Percentiles rank a stretch among this genome's conserved stretches.
Evolutionary conservation across 2,797 vertebrate genomes (phyloP).

Genomic region (Aplochiton taeniatus): DNA sequence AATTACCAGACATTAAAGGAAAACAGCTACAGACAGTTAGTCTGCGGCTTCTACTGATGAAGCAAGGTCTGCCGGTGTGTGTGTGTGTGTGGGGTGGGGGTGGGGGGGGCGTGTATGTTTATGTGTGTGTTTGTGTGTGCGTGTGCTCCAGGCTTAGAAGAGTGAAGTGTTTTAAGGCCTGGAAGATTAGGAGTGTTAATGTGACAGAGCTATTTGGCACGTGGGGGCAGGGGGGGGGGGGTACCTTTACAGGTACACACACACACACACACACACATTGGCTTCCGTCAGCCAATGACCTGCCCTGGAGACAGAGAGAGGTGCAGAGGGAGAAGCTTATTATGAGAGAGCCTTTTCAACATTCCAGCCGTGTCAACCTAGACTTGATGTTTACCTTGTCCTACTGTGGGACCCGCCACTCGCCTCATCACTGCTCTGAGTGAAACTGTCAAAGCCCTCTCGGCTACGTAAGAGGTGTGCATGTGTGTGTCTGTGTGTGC

Average conservation of each 20-base stretch:
- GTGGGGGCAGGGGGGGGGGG: slow-evolving; percentile 36
- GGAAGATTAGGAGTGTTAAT: slow-evolving; percentile 48
- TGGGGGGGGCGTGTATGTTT: not conserved
- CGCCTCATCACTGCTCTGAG: no score
- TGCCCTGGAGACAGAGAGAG: not conserved
- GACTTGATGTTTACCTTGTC: slow-evolving; percentile 55
- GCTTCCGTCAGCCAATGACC: no score
- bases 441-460: no score
- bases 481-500: not conserved
- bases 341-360: slow-evolving; percentile 81
- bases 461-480: not conserved
- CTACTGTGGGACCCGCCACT: no score
- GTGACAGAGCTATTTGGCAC: slow-evolving; percentile 49
- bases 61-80: slow-evolving; percentile 8
- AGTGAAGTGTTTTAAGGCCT: slow-evolving; percentile 63
- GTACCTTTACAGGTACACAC: slow-evolving; percentile 64
- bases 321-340: slow-evolving; percentile 19
- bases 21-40: slow-evolving; percentile 18
- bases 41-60: slow-evolving; percentile 9
- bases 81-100: not conserved
- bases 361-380: slow-evolving; percentile 79
- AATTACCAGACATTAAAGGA: slow-evolving; percentile 18
- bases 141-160: slow-evolving; percentile 45
- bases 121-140: not conserved
- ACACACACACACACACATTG: no score